Evolutionary conservation across 2,888 invertebrate genomes (phyloP), one percentile per base, ranked within the genome.

Genomic region (Diadegma fenestrale): DNA sequence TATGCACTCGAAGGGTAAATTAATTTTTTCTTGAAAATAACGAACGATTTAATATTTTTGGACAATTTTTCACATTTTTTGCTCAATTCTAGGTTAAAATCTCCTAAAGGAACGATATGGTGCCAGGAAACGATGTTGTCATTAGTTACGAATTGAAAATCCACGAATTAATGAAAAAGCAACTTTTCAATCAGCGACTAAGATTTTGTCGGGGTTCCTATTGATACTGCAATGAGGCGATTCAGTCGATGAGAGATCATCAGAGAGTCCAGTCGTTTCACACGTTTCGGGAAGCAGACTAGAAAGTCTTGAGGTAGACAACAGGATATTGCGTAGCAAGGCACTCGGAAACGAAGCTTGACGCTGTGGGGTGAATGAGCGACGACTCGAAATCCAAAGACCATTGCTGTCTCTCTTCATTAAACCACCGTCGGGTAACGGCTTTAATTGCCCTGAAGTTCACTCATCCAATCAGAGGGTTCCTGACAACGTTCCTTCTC

Each of bases 391-490:
- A 61, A 61, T 61, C 58, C 58, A 30, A 26, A 61, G 30, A 30
- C 58, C 58, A 26, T 26, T 30, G 30, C 58, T 61, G 58, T 61
- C 58, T 26, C 58, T 61, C 26, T 61, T 61, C 58, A 30, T 61
- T 61, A 61, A 61, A 61, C 58, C 58, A 61, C 30, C 58, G 26
- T 30, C 30, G 58, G 30, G 26, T 61, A 61, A 61, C 58, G 22
- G 58, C 58, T 61, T 26, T 61, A 61, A 61, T 61, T 61, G 58
- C 30, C 30, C 30, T 30, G 58, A 61, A 61, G 58, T 61, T 61
- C 58, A 61, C 58, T 61, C 58, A 26, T 30, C 22, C 30, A 61
- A 61, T 61, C 58, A 61, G 58, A 61, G 58, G 48, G n/a, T 51
- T 51, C 48, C 48, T n/a, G 48, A 51, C 48, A 51, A n/a, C 48